phyloP scores from a whole-genome alignment of 2,888 invertebrate species.

The Ferrisia virgata region DNA sequence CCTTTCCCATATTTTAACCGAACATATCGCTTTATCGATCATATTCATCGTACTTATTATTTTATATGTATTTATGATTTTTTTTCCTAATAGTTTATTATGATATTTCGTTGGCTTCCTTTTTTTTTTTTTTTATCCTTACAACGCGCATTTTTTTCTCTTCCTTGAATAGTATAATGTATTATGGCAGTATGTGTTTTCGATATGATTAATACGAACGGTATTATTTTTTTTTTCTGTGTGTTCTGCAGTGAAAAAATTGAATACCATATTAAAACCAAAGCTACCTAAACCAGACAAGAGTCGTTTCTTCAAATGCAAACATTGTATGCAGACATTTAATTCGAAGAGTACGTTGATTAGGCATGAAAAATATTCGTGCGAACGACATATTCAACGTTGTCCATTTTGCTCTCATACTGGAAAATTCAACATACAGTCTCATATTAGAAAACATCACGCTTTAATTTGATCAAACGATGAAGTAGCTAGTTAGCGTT shows the following conservation, averaged over 20 bases:
- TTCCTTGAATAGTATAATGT: not conserved
- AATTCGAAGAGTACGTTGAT: conserved; percentile 21
- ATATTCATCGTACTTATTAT: conserved; percentile 17
- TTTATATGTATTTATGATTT: not conserved
- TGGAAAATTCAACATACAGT: conserved; percentile 36
- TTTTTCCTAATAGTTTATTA: not conserved
- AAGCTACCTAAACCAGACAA: not conserved
- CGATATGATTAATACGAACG: not conserved
- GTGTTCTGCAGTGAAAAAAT: not conserved
- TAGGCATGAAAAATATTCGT: conserved; percentile 37
- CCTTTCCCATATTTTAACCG: not conserved
- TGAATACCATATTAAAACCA: not conserved
- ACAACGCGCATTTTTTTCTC: not conserved
- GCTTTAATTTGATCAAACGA: not conserved
- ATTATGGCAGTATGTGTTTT: not conserved
- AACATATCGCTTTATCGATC: conserved; percentile 3
- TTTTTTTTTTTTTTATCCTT: not conserved
- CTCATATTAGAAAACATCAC: conserved; percentile 36
- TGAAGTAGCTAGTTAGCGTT: not conserved
- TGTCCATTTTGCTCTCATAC: conserved; percentile 30
- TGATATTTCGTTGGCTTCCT: not conserved
- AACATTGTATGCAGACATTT: conserved; percentile 27
- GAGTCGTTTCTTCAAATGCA: conserved; percentile 6
- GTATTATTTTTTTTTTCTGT: conserved; percentile 3
- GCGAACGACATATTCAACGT: conserved; percentile 26